Evolutionary conservation across 1,140 invertebrate genomes (phyloP).

Genomic region (Bombus haemorrhoidalis): DNA sequence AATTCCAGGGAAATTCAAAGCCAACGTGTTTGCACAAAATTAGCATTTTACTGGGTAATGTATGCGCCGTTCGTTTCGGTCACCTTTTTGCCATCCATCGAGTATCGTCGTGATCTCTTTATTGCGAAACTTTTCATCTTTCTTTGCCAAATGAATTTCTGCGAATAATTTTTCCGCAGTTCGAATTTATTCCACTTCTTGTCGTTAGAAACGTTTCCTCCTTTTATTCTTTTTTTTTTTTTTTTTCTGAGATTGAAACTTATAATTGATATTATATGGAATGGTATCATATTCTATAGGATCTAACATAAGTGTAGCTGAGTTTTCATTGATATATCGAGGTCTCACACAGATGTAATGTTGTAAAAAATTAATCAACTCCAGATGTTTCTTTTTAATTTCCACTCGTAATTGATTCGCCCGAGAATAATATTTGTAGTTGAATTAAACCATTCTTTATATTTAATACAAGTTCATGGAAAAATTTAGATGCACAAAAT

Average conservation of each 20-base stretch:
- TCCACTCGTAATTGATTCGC: not conserved
- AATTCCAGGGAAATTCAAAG: not conserved
- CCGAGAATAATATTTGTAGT: too few species aligned
- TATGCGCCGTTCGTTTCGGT: constrained; percentile 2
- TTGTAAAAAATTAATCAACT: not conserved
- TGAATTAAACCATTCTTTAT: too few species aligned
- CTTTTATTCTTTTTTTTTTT: too few species aligned
- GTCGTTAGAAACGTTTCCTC: not conserved
- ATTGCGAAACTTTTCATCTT: not conserved
- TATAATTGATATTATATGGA: not conserved
- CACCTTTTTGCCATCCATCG: not conserved
- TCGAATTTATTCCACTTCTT: not conserved
- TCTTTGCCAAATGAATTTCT: not conserved
- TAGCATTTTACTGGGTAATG: constrained; percentile 3
- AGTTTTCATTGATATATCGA: not conserved
- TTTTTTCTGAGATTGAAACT: not conserved
- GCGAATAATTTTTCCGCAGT: not conserved
- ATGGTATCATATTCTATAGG: too few species aligned
- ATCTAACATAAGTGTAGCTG: too few species aligned
- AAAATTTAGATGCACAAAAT: too few species aligned
- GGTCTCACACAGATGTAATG: not conserved
- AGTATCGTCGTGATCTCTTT: not conserved
- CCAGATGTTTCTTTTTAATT: not conserved
- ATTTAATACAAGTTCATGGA: too few species aligned
- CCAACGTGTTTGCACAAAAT: not conserved